phyloP scores from a whole-genome alignment of 1,140 invertebrate species.

The Muscidifurax raptorellus region DNA sequence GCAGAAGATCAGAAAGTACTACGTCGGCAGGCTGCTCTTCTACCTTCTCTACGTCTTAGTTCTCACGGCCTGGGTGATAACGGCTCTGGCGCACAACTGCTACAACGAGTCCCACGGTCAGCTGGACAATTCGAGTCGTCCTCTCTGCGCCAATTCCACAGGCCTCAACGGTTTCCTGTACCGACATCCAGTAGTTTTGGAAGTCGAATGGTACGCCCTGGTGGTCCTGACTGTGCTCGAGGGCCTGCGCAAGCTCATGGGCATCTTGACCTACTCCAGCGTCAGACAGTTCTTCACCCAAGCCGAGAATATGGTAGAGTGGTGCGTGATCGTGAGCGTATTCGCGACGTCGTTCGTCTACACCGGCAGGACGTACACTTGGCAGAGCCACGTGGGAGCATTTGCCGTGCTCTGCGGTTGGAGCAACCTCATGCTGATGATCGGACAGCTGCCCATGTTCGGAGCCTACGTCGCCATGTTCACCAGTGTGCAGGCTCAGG shows the following conservation, averaged over 20 bases:
- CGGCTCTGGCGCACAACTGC: conserved; percentile 85
- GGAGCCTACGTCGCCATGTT: conserved; percentile 93
- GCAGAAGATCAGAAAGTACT: conserved; percentile 92
- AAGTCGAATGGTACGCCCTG: conserved; percentile 87
- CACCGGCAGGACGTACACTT: conserved; percentile 84
- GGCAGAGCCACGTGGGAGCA: conserved; percentile 88
- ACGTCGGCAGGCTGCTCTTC: conserved; percentile 86
- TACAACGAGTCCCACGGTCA: conserved; percentile 79
- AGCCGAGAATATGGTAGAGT: conserved; percentile 89
- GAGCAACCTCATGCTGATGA: conserved; percentile 92
- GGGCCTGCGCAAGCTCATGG: conserved; percentile 85
- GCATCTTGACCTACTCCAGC: conserved; percentile 85
- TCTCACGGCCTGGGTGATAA: conserved; percentile 85
- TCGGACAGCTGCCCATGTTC: conserved; percentile 89
- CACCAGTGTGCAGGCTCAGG: conserved; percentile 88
- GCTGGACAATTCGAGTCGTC: conserved; percentile 56
- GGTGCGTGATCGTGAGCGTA: conserved; percentile 88
- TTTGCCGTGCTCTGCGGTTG: conserved; percentile 89
- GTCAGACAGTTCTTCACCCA: conserved; percentile 87
- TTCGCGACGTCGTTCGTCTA: conserved; percentile 88
- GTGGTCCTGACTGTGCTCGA: conserved; percentile 85
- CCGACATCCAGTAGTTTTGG: conserved; percentile 83
- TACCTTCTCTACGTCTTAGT: conserved; percentile 88
- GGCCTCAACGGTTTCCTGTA: conserved; percentile 83
- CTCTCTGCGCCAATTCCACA: conserved; percentile 83